Evolutionary conservation across 1,140 invertebrate genomes (phyloP).

Genomic region (Caenorhabditis elegans): DNA sequence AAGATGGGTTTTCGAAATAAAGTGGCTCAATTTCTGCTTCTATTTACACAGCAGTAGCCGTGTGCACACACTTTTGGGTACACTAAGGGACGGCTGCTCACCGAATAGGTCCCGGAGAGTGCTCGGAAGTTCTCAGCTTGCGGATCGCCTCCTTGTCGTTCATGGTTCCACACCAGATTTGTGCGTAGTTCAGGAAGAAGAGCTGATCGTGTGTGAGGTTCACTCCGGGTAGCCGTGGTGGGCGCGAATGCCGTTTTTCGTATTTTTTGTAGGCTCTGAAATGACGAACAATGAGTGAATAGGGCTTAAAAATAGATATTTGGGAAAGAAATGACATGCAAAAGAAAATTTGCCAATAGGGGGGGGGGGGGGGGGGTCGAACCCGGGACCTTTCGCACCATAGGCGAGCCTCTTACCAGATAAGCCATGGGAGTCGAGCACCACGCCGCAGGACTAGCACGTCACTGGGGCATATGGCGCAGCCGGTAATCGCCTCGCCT

Average conservation of each 20-base stretch:
- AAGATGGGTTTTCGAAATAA: neutral
- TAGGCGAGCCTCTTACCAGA: too few species aligned
- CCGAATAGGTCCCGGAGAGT: conserved; percentile 87
- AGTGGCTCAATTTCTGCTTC: conserved; percentile 17
- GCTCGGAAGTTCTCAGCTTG: conserved; percentile 89
- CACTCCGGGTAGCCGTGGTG: conserved; percentile 75
- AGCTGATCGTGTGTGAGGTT: conserved; percentile 82
- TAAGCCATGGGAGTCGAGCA: too few species aligned
- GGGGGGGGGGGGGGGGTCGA: too few species aligned
- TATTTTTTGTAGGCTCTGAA: conserved; percentile 66
- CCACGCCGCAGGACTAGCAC: too few species aligned
- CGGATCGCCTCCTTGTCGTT: conserved; percentile 89
- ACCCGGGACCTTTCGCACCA: too few species aligned
- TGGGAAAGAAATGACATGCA: too few species aligned
- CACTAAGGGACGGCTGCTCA: neutral
- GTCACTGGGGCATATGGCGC: too few species aligned
- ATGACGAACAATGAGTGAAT: neutral
- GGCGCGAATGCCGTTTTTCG: conserved; percentile 56
- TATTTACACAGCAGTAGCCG: too few species aligned
- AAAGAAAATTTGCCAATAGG: too few species aligned
- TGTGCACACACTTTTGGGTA: neutral
- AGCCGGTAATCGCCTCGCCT: too few species aligned
- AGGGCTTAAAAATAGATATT: too few species aligned
- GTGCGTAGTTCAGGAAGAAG: conserved; percentile 85
- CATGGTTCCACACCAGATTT: conserved; percentile 96